These are phyloP conservation scores for Thermophis baileyi DNA, from an alignment of 2,113 vertebrate species.

Conservation along the genomic window DNA sequence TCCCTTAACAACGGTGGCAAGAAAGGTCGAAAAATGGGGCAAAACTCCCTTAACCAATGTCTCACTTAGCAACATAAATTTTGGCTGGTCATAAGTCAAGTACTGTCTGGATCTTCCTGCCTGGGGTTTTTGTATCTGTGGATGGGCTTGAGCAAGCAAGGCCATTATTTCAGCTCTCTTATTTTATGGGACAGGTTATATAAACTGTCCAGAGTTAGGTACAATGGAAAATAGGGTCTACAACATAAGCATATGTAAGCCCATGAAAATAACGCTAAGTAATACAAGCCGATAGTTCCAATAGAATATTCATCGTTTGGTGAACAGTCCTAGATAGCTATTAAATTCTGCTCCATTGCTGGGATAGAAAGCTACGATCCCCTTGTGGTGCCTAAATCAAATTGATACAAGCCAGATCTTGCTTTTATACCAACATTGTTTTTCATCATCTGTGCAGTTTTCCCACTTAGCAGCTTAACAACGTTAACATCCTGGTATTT, in stretches of 20 bases:
- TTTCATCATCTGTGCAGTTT: constrained; percentile 45
- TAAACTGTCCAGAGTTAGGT: background rate
- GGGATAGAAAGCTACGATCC: constrained; percentile 13
- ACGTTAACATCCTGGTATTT: constrained; percentile 48
- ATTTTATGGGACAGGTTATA: background rate
- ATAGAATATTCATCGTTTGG: background rate
- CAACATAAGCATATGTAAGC: background rate
- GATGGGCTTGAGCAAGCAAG: background rate
- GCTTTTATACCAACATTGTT: constrained; percentile 53
- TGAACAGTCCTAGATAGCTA: constrained; percentile 33
- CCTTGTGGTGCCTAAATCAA: constrained; percentile 44
- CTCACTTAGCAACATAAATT: background rate
- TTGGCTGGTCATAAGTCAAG: background rate
- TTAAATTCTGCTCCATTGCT: constrained; percentile 28
- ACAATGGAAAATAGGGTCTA: background rate
- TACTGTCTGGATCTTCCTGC: background rate
- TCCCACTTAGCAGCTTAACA: constrained; percentile 59
- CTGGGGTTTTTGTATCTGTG: background rate
- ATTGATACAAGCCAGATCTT: constrained; percentile 37
- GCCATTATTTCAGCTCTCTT: background rate
- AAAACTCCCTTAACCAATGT: background rate
- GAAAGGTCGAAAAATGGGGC: no score
- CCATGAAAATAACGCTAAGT: background rate
- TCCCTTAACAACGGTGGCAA: no score
- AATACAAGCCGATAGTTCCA: background rate